A percentile compares a stretch with the other conserved stretches of the same genome.
phyloP scores from a whole-genome alignment of 2,797 vertebrate species.

The Sebastes steindachneri region DNA sequence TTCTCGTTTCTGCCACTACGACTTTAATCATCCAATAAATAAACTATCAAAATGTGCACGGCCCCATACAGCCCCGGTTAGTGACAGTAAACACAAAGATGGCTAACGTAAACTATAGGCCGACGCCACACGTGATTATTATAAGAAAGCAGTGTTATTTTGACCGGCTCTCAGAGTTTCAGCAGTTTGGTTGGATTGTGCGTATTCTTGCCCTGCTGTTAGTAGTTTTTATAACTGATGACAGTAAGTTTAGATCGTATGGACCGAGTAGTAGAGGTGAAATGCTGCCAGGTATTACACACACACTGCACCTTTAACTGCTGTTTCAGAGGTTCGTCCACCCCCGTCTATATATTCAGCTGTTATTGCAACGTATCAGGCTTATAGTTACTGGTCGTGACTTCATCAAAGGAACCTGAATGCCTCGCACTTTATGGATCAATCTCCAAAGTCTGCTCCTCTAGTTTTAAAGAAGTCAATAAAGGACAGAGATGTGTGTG shows the following conservation, averaged over 20 bases:
- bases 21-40: neutral
- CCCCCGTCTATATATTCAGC: neutral
- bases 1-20: neutral
- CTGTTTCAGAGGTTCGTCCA: neutral
- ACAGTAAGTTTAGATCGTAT: neutral
- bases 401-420: neutral
- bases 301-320: neutral
- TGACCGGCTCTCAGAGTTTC: neutral
- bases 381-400: neutral
- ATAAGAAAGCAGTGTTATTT: neutral
- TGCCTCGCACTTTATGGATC: neutral
- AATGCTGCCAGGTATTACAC: neutral
- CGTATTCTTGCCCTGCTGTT: neutral
- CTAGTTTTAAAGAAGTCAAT: conserved; percentile 14
- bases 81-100: no score
- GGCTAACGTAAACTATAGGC: no score
- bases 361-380: neutral
- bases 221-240: neutral
- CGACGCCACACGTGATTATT: neutral
- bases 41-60: neutral
- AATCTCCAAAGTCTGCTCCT: neutral
- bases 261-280: neutral
- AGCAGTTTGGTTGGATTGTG: neutral
- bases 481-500: neutral
- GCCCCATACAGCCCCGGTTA: no score